These are phyloP conservation scores for Hyperoplus immaculatus DNA, from an alignment of 2,797 vertebrate genomes.

Conservation along the genomic window DNA sequence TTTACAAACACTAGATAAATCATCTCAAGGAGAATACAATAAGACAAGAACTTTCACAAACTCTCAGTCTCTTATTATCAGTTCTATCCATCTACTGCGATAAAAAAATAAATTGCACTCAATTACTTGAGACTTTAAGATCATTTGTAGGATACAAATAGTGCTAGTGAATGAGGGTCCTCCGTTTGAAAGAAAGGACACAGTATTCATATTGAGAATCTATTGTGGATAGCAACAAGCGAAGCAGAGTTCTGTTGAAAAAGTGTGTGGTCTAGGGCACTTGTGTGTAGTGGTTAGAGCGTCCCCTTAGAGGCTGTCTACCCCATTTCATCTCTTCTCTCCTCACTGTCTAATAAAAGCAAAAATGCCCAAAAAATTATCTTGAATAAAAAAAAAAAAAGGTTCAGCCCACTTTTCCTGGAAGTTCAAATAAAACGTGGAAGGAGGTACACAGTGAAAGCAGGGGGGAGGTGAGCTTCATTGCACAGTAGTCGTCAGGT, in stretches of 20 bases:
- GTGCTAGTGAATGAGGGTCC: not conserved
- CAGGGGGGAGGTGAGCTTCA: not conserved
- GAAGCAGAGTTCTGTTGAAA: too few relatives aligned
- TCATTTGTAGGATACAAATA: not conserved
- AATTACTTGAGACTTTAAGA: not conserved
- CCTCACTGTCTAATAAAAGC: too few relatives aligned
- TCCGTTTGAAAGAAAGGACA: not conserved
- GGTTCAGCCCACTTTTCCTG: not conserved
- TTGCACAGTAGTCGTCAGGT: conserved; percentile 22
- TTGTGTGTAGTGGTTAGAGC: too few relatives aligned
- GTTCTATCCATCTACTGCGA: not conserved
- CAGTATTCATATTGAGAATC: not conserved
- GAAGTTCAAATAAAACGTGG: too few relatives aligned
- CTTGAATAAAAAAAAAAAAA: not conserved
- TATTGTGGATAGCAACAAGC: not conserved
- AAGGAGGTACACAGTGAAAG: conserved; percentile 14
- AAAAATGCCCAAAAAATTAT: too few relatives aligned
- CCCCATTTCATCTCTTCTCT: too few relatives aligned
- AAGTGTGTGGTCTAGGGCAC: too few relatives aligned
- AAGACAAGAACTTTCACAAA: conserved; percentile 1
- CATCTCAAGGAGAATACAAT: not conserved
- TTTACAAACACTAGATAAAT: not conserved
- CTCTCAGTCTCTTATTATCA: not conserved
- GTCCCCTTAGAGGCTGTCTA: too few relatives aligned
- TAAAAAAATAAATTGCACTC: not conserved